A percentile compares a stretch with the other conserved stretches of the same genome.
Conservation (phyloP, 2,888 invertebrate species). For the Branchipolynoe longqiensis region DNA sequence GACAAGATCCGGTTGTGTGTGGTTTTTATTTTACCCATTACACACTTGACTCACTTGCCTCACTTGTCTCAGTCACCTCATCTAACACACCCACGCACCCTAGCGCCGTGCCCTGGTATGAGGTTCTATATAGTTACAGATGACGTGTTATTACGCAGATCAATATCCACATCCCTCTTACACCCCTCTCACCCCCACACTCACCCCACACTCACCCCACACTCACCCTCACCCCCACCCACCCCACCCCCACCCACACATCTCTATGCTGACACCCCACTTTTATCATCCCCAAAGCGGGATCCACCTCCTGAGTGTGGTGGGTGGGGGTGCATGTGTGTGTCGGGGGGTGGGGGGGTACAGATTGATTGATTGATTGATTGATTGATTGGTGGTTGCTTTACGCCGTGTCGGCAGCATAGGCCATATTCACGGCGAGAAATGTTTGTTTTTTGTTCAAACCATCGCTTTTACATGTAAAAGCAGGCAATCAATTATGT, state of each 20-base stretch:
- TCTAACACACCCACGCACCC: background rate
- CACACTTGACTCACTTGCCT: no score
- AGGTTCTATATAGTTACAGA: background rate
- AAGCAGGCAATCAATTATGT: no score
- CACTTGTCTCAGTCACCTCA: no score
- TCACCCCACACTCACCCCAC: no score
- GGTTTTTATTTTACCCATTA: no score
- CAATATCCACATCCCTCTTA: background rate
- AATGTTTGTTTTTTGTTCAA: no score
- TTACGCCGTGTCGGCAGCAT: no score
- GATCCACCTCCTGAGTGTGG: background rate
- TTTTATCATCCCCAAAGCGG: slow-evolving; percentile 11
- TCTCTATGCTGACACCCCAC: background rate
- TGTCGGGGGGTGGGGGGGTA: no score
- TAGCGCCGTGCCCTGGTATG: background rate
- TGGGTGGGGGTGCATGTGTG: background rate
- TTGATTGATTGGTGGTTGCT: no score
- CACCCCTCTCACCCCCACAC: slow-evolving; percentile 15
- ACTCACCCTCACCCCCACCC: background rate
- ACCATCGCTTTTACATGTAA: no score
- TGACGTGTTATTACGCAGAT: background rate
- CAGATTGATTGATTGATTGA: background rate
- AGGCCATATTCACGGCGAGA: no score
- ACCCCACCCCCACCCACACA: background rate
- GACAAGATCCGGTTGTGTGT: no score